Conservation (phyloP, 2,113 vertebrate genomes). For the Centropristis striata region DNA sequence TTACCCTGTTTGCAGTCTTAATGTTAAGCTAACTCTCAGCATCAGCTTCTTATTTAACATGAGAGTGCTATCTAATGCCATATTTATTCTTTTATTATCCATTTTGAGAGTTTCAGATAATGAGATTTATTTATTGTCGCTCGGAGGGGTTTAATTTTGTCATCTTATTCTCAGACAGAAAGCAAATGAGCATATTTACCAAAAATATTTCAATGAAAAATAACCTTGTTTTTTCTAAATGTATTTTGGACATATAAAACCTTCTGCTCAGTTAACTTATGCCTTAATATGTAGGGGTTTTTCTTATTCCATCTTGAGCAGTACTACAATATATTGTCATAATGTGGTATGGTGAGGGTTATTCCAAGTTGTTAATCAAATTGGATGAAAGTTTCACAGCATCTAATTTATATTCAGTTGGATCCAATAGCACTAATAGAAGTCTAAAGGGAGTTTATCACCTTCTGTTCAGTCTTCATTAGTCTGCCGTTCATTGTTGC, state of each 20-base stretch:
- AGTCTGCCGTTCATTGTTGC: conserved; percentile 20
- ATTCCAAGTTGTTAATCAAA: conserved; percentile 32
- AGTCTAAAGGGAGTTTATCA: conserved; percentile 53
- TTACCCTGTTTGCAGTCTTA: background rate
- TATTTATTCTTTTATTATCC: background rate
- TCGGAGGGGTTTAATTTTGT: background rate
- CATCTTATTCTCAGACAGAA: too few species aligned
- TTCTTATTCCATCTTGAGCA: background rate
- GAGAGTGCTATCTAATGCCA: background rate
- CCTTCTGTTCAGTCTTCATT: conserved; percentile 56
- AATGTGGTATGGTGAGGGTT: conserved; percentile 1
- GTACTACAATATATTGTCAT: conserved; percentile 1
- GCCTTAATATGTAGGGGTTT: background rate
- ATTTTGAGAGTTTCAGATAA: background rate
- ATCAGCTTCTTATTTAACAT: background rate
- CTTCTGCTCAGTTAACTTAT: background rate
- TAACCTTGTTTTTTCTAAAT: too few species aligned
- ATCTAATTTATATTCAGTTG: conserved; percentile 55
- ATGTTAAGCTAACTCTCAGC: background rate
- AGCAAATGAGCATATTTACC: too few species aligned
- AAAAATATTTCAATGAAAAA: background rate
- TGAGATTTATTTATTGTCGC: background rate
- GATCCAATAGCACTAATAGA: conserved; percentile 34
- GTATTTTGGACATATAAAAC: too few species aligned
- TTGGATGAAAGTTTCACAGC: conserved; percentile 37